A percentile compares a stretch with the other conserved stretches of the same genome.
These are phyloP conservation scores for Bergia puertoricense DNA, from an alignment of 92 coral and sea anemone species.

Conservation along the genomic window DNA sequence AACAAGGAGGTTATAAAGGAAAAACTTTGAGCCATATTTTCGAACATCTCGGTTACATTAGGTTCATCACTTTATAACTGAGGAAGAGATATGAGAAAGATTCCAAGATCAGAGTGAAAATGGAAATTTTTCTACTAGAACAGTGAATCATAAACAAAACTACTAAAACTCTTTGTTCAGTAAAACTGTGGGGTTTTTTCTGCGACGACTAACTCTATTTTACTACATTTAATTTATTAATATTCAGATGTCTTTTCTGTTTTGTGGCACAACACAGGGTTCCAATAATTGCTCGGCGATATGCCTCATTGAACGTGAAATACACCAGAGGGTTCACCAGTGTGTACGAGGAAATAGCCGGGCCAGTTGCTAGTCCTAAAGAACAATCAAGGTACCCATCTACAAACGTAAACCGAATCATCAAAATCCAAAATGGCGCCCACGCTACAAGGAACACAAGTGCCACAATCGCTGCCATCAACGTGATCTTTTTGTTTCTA, in stretches of 20 bases:
- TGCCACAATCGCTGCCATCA: constrained; percentile 59
- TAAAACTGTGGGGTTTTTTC: too few species aligned
- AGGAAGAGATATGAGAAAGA: too few species aligned
- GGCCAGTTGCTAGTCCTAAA: constrained; percentile 50
- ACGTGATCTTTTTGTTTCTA: constrained; percentile 58
- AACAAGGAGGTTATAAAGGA: too few species aligned
- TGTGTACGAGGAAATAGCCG: constrained; percentile 55
- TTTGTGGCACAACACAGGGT: not conserved
- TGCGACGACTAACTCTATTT: too few species aligned
- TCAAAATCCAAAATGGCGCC: not conserved
- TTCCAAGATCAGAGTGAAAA: too few species aligned
- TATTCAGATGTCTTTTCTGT: not conserved
- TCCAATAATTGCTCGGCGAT: constrained; percentile 55
- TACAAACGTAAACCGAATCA: not conserved
- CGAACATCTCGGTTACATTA: too few species aligned
- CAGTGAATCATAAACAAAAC: too few species aligned
- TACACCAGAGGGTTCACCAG: constrained; percentile 68
- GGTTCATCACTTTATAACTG: too few species aligned
- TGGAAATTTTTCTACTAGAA: too few species aligned
- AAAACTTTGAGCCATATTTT: too few species aligned
- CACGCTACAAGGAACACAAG: constrained; percentile 61
- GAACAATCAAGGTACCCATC: constrained; percentile 24
- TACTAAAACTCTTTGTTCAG: too few species aligned
- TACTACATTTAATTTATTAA: too few species aligned
- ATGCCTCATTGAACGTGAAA: constrained; percentile 58